Evolutionary conservation across 2,113 vertebrate genomes (phyloP).

Genomic region (Xiphophorus hellerii): DNA sequence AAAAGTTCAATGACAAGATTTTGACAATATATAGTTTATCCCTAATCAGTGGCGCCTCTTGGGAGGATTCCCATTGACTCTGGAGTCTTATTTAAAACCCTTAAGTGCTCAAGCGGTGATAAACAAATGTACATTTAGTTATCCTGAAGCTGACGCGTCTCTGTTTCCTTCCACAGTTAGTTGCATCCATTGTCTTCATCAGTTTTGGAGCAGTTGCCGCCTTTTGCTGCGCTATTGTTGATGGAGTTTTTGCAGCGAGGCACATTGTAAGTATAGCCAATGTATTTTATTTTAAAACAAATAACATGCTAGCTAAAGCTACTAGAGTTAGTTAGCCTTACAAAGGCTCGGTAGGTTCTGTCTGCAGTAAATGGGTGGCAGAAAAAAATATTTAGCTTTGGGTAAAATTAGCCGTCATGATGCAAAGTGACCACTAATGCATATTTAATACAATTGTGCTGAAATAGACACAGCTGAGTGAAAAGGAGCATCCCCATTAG

Average conservation of each 20-base stretch:
- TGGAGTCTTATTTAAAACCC: too few relatives aligned
- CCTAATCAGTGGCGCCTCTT: too few relatives aligned
- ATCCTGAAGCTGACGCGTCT: slow-evolving; percentile 13
- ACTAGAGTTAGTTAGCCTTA: slow-evolving; percentile 19
- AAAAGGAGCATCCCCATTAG: slow-evolving; percentile 41
- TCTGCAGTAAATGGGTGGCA: slow-evolving; percentile 1
- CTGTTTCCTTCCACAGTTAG: slow-evolving; percentile 82
- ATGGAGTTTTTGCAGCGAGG: slow-evolving; percentile 96
- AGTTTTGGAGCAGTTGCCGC: slow-evolving; percentile 97
- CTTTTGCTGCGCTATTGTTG: slow-evolving; percentile 98
- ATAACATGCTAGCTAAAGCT: not conserved
- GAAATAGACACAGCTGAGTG: slow-evolving; percentile 11
- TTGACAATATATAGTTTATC: too few relatives aligned
- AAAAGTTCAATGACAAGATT: too few relatives aligned
- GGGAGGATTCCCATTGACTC: too few relatives aligned
- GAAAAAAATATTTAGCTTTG: slow-evolving; percentile 29
- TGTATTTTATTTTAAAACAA: slow-evolving; percentile 18
- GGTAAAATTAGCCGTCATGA: slow-evolving; percentile 21
- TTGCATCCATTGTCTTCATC: slow-evolving; percentile 98
- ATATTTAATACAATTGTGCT: slow-evolving; percentile 49
- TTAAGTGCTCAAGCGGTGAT: not conserved
- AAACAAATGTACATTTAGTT: not conserved
- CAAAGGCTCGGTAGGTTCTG: slow-evolving; percentile 9
- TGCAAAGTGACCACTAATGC: slow-evolving; percentile 51
- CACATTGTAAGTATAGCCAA: slow-evolving; percentile 91